phyloP scores from a whole-genome alignment of 2,797 vertebrate genomes.

The Ceyx erithaca region DNA sequence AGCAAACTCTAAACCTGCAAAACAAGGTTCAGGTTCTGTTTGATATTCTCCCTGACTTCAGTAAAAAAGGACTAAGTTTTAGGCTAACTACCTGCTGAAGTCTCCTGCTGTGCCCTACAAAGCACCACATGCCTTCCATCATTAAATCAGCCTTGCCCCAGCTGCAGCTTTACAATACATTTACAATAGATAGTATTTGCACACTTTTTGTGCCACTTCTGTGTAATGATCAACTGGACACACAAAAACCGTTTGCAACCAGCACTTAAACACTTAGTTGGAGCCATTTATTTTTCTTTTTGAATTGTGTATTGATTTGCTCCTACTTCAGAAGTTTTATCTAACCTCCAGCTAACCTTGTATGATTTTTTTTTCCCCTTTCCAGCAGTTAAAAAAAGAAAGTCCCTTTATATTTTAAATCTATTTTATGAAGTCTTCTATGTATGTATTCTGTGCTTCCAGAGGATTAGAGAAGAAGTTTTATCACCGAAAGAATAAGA shows the following conservation, averaged over 20 bases:
- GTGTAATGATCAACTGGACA: background rate
- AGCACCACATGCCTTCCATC: background rate
- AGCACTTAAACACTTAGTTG: background rate
- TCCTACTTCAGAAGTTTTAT: background rate
- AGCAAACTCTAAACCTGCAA: background rate
- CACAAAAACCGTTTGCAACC: background rate
- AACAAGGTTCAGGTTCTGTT: background rate
- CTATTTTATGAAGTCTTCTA: background rate
- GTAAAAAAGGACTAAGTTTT: background rate
- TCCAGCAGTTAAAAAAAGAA: background rate
- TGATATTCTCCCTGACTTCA: background rate
- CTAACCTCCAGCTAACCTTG: background rate
- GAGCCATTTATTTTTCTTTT: background rate
- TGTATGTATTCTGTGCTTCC: background rate
- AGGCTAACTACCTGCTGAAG: background rate
- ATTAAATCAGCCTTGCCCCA: background rate
- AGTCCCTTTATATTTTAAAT: background rate
- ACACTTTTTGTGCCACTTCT: background rate
- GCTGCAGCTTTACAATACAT: background rate
- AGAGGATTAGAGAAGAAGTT: slow-evolving; percentile 12
- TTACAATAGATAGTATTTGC: accelerated
- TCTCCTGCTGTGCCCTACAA: background rate
- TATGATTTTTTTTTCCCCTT: background rate
- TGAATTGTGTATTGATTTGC: background rate
- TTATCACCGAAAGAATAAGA: background rate